A percentile compares a stretch with the other conserved stretches of the same genome.
Evolutionary conservation across 2,888 invertebrate species (phyloP).

Genomic region (Ptychoptera albimana): DNA sequence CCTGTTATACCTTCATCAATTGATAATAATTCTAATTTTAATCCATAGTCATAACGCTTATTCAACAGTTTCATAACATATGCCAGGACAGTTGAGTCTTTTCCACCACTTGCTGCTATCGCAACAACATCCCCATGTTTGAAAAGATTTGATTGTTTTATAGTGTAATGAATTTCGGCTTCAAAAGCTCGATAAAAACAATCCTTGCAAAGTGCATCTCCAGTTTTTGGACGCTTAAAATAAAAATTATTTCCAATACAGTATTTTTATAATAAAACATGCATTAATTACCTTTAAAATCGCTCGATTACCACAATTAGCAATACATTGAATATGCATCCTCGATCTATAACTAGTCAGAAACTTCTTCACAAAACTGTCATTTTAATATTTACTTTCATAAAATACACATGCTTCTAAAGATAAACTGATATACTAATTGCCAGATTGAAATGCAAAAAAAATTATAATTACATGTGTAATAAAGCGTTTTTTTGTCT

Average conservation of each 20-base stretch:
- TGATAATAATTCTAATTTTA: conserved; percentile 79
- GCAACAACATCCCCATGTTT: conserved; percentile 73
- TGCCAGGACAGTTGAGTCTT: conserved; percentile 96
- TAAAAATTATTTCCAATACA: conserved; percentile 8
- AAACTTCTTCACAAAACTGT: not conserved
- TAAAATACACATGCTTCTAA: no score
- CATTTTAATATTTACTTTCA: conserved; percentile 6
- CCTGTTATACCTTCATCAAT: conserved; percentile 98
- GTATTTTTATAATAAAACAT: conserved; percentile 1
- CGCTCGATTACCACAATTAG: conserved; percentile 59
- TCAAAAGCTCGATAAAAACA: conserved; percentile 92
- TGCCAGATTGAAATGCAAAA: no score
- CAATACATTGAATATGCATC: conserved; percentile 55
- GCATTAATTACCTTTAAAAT: conserved; percentile 50
- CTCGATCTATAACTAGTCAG: no score
- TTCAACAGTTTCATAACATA: conserved; percentile 85
- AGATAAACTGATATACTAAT: no score
- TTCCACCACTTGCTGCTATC: conserved; percentile 85
- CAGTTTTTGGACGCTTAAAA: conserved; percentile 73
- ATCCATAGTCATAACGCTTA: conserved; percentile 73
- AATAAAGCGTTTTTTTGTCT: no score
- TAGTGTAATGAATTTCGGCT: conserved; percentile 86
- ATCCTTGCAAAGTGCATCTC: conserved; percentile 81
- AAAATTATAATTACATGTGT: no score
- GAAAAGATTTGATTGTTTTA: conserved; percentile 65